Evolutionary conservation across 2,888 invertebrate genomes (phyloP), one percentile per base, ranked within the genome.

Genomic region (Drosophila mimica): DNA sequence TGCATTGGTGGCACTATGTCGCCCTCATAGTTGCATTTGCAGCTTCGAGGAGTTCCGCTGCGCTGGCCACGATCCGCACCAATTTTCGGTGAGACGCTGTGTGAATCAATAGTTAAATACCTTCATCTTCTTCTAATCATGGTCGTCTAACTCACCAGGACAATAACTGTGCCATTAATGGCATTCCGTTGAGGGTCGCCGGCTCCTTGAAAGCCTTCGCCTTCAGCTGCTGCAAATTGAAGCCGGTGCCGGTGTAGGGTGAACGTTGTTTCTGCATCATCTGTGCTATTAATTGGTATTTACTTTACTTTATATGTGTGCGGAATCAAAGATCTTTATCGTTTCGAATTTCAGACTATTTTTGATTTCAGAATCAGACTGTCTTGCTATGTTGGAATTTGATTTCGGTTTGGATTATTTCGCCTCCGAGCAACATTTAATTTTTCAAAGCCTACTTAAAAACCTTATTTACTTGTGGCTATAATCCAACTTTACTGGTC

Each of bases 11-110:
- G 30, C 20, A 60, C 51, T 43, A 13, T 6, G 30, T 91, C 92
- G 4, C 90, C 92, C 64, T 91, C 91, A 62, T 87, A 92, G 69
- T 66, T 71, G 17, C 81, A 83, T 64, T 84, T 89, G 46, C 63
- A 76, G 46, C n/a, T 59, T n/a, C 81, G 66, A 0, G 78, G 63
- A 4, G 59, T 71, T 38, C 54, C 63, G 15, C 51, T 71, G 52
- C 66, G 69, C 43, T 38, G 43, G 11, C 51, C 77, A 36, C 60
- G 74, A 9, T 70, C 62, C 13, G 46, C 8, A 46, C 51, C 43
- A 15, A 15, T 31, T 9, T 57, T 43, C 30, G 13, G 20, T 15
- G 20, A 8, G 8, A 1, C 28, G 4, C 56, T 56, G 38, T 38
- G 17, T 43, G 20, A 20, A 43, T 43, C 13, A 25, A 25, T 9